Conservation (phyloP, 2,797 vertebrate species). For the Parauchenoglanis ngamensis region DNA sequence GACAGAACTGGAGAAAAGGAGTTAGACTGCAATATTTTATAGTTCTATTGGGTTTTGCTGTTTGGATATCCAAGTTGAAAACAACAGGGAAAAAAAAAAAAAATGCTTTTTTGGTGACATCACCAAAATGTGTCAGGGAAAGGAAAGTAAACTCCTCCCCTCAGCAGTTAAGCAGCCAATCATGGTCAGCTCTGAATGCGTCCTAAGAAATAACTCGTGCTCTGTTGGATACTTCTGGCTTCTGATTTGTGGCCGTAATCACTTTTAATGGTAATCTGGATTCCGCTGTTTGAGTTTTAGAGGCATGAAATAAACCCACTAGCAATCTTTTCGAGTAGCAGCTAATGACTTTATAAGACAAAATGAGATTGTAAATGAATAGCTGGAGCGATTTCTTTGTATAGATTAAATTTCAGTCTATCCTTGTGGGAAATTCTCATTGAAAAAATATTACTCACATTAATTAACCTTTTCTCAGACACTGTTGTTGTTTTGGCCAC, state of each 20-base stretch:
- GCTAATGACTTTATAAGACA: slow-evolving; percentile 1
- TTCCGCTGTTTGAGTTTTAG: neutral
- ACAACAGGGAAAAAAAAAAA: neutral
- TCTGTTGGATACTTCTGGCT: too few species aligned
- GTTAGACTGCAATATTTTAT: neutral
- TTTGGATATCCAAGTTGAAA: neutral
- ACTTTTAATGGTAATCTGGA: neutral
- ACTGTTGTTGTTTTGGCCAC: neutral
- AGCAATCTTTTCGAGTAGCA: neutral
- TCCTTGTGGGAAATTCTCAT: neutral
- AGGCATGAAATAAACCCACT: neutral
- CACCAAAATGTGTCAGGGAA: neutral
- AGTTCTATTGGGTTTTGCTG: neutral
- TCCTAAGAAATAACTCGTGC: neutral
- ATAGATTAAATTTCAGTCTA: slow-evolving; percentile 8
- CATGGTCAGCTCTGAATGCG: neutral
- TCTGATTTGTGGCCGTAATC: neutral
- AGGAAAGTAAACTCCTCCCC: neutral
- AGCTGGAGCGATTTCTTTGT: neutral
- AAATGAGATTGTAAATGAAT: neutral
- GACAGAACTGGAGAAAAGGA: neutral
- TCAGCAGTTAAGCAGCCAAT: neutral
- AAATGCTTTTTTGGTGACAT: neutral
- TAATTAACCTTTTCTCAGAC: slow-evolving; percentile 11
- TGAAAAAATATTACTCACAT: neutral